Conservation (phyloP, 2,113 vertebrate genomes). For the Lucifuga dentata region DNA sequence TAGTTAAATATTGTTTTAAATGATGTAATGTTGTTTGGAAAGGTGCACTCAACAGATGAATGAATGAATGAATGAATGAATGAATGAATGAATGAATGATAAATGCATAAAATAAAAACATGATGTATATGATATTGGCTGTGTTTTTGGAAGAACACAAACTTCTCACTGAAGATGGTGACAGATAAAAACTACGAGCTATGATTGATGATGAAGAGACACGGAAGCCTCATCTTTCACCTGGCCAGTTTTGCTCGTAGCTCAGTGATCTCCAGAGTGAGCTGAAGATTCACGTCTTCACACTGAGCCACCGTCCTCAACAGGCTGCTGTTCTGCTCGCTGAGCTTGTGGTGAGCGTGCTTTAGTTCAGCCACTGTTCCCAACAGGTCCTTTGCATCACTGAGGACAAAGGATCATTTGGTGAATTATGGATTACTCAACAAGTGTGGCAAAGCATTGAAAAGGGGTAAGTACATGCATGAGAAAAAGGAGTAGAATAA, state of each 20-base stretch:
- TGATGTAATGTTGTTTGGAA: no score
- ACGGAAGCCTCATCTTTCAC: conserved; percentile 50
- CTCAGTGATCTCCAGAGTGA: conserved; percentile 80
- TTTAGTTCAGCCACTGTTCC: conserved; percentile 75
- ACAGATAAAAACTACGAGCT: no score
- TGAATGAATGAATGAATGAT: no score
- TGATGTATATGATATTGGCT: no score
- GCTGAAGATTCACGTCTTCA: conserved; percentile 83
- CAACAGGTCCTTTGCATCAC: conserved; percentile 74
- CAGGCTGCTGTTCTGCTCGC: conserved; percentile 80
- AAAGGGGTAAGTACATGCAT: not conserved
- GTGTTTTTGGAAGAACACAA: no score
- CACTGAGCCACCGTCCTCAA: conserved; percentile 77
- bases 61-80: no score
- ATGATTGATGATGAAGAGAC: not conserved
- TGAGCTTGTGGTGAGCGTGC: conserved; percentile 74
- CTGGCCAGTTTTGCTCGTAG: conserved; percentile 78
- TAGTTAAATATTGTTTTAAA: not conserved
- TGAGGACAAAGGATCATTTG: conserved; percentile 45
- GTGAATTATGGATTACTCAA: not conserved
- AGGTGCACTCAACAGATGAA: no score
- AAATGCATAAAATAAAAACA: no score
- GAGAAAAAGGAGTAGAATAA: conserved; percentile 27
- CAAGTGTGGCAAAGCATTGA: not conserved
- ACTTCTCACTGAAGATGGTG: no score